Percentiles rank a stretch among this genome's conserved stretches.
Conservation (phyloP, 2,113 vertebrate genomes). For the Calyptomena viridis region DNA sequence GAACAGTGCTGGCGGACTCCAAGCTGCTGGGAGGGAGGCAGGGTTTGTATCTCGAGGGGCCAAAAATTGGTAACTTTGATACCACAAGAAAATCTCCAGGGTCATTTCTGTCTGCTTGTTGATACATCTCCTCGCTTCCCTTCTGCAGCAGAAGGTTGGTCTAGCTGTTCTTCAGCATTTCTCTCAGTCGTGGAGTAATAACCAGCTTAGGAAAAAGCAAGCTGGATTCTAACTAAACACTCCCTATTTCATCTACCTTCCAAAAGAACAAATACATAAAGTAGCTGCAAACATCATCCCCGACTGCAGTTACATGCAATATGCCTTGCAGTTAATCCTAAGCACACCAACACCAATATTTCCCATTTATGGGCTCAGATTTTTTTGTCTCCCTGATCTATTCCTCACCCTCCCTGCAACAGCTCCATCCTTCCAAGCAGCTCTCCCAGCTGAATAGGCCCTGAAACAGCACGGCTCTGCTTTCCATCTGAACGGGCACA, state of each 20-base stretch:
- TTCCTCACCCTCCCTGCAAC: neutral
- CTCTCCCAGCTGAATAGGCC: neutral
- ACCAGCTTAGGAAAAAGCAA: neutral
- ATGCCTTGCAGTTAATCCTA: neutral
- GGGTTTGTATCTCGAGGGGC: neutral
- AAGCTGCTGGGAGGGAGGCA: neutral
- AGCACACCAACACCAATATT: neutral
- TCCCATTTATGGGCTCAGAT: conserved; percentile 1
- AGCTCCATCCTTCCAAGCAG: neutral
- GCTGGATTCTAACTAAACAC: neutral
- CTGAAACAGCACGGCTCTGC: neutral
- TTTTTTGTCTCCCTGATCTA: neutral
- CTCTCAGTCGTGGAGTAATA: neutral
- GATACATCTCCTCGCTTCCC: neutral
- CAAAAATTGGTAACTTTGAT: neutral
- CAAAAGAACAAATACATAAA: conserved; percentile 30
- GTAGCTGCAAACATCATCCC: neutral
- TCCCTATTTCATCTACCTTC: neutral
- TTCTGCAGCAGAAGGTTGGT: neutral
- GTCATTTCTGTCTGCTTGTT: neutral
- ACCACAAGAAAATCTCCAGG: neutral
- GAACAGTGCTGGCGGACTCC: neutral
- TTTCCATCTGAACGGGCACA: accelerated
- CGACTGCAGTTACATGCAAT: neutral
- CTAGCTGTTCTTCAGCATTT: neutral